These are phyloP conservation scores for Lindbergichthys nudifrons DNA, from an alignment of 2,797 vertebrate species.

Conservation along the genomic window DNA sequence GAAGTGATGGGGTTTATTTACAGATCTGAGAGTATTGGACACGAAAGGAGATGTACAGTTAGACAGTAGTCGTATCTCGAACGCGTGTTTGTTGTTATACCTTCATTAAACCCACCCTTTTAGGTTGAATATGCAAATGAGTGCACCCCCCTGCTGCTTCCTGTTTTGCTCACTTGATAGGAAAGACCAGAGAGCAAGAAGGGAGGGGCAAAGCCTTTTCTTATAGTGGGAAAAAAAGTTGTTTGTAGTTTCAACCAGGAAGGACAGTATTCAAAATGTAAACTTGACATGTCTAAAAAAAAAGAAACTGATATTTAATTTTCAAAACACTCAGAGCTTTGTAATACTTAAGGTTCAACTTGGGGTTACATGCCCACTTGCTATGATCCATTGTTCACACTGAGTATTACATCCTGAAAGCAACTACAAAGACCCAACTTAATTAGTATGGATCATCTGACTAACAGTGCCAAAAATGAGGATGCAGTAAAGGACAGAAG, in stretches of 20 bases:
- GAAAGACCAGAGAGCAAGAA: slow-evolving; percentile 15
- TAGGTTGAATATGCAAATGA: neutral
- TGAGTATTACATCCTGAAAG: slow-evolving; percentile 5
- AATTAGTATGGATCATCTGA: neutral
- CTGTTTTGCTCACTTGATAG: slow-evolving; percentile 44
- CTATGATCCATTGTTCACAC: neutral
- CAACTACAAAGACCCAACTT: neutral
- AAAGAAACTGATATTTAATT: neutral
- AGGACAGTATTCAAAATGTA: neutral
- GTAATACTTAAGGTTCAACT: neutral
- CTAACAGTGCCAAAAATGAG: neutral
- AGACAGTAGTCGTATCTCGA: neutral
- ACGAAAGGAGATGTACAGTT: neutral
- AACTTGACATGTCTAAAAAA: too few relatives aligned
- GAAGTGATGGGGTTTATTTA: slow-evolving; percentile 48
- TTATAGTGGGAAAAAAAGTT: slow-evolving; percentile 7
- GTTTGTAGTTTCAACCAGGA: neutral
- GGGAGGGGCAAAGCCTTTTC: slow-evolving; percentile 13
- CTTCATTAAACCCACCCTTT: neutral
- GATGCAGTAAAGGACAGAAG: neutral
- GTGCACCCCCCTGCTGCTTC: slow-evolving; percentile 29
- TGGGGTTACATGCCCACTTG: neutral
- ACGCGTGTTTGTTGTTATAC: neutral
- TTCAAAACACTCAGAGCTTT: neutral
- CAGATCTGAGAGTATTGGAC: slow-evolving; percentile 63